These are phyloP conservation scores for Bathynomus jamesi DNA, from an alignment of 1,140 invertebrate genomes.

Conservation along the genomic window DNA sequence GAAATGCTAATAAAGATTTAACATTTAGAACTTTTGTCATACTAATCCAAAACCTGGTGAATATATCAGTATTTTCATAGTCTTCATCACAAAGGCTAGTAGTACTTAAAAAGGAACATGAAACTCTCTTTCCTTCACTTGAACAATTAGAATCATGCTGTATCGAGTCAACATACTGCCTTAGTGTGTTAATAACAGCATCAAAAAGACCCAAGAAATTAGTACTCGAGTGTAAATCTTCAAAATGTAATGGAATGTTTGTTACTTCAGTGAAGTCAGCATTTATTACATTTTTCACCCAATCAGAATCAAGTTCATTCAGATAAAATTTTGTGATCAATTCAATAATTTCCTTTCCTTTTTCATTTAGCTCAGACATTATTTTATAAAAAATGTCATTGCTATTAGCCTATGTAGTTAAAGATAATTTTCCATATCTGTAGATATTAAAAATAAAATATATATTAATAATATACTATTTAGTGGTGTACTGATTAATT, in stretches of 20 bases:
- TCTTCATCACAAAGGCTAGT: neutral
- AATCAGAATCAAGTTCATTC: constrained; percentile 43
- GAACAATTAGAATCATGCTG: constrained; percentile 23
- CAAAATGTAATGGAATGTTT: constrained; percentile 45
- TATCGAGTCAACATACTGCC: constrained; percentile 30
- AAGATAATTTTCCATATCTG: too few species aligned
- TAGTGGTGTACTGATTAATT: too few species aligned
- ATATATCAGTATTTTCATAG: constrained; percentile 6
- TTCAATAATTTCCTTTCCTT: constrained; percentile 12
- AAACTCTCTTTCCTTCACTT: constrained; percentile 16
- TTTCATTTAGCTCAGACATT: too few species aligned
- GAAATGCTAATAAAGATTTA: constrained; percentile 47
- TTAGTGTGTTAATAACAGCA: constrained; percentile 33
- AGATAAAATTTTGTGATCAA: constrained; percentile 25
- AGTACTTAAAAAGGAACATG: neutral
- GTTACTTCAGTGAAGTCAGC: constrained; percentile 47
- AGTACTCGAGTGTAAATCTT: constrained; percentile 43
- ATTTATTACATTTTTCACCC: constrained; percentile 49
- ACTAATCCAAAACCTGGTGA: constrained; percentile 49
- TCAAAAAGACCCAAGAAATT: constrained; percentile 42
- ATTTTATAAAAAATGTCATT: too few species aligned
- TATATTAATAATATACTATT: too few species aligned
- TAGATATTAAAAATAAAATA: too few species aligned
- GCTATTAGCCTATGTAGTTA: too few species aligned
- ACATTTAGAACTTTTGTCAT: constrained; percentile 48